These are phyloP conservation scores for western clawed frog (Xenopus tropicalis) DNA, from an alignment of 2,113 vertebrate species.

Conservation along the genomic window UCB_Xtro_10.0 CM004447.2:65106001-65106500, in stretches of 20 bases:
- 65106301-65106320: no score
- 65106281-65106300: no score
- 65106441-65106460: no score
- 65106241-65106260: constrained; percentile 6
- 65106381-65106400: no score
- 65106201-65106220: constrained; percentile 45
- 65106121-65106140: constrained; percentile 6
- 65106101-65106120: constrained; percentile 43
- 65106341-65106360: no score
- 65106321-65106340: no score
- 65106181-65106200: constrained; percentile 11
- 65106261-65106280: not conserved
- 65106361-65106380: no score
- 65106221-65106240: constrained; percentile 13
- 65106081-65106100: constrained; percentile 46
- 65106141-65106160: constrained; percentile 4
- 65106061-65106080: constrained; percentile 47
- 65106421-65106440: no score
- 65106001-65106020: constrained; percentile 52
- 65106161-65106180: constrained; percentile 6
- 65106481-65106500: no score
- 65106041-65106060: constrained; percentile 37
- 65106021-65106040: constrained; percentile 35
- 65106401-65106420: no score
- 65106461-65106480: no score